Evolutionary conservation across 2,888 invertebrate genomes (phyloP), one percentile per base, ranked within the genome.

Genomic region (Hydropsyche betteni): DNA sequence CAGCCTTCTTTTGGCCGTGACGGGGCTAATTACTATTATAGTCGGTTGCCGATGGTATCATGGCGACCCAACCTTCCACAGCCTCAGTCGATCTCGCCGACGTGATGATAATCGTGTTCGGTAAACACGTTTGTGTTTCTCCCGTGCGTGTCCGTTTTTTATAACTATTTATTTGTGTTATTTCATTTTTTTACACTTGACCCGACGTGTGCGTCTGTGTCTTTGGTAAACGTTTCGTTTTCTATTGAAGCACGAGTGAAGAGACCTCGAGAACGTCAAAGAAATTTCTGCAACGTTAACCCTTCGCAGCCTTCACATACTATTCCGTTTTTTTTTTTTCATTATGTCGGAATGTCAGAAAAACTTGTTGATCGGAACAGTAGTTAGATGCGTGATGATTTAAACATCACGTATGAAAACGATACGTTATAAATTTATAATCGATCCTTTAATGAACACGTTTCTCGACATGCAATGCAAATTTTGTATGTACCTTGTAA

Each of bases 1-100:
- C 70, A 70, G 58, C 72, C 72, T 72, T 72, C 72, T 50, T 58
- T 36, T 72, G 72, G 38, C 70, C 70, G 70, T 70, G 70, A 70
- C 4, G 70, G n/a, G n/a, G 33, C 36, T 53, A 51, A 70, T 70
- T 51, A 44, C 44, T 44, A 44, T 44, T 44, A 44, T 44, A 44
- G 51, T 69, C 50, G n/a, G 24, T 38, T 33, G 24, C 12, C n/a
- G 70, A 70, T 70, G 12, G 51, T 70, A 70, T 70, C 70, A 53
- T 33, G 10, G 12, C 33, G 12, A 12, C 24, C 53, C 33, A 38
- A 69, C 38, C 51, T 38, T 44, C 69, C n/a, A 24, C 44, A 69
- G 50, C 69, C 69, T 69, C 64, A 8, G 3, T 36, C 33, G 34
- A 34, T 64, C 34, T 36, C 64, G 36, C 8, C 6, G 5, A 61